A percentile compares a stretch with the other conserved stretches of the same genome.
phyloP scores from a whole-genome alignment of 2,888 invertebrate species.

The Eupelmus urozonus region DNA sequence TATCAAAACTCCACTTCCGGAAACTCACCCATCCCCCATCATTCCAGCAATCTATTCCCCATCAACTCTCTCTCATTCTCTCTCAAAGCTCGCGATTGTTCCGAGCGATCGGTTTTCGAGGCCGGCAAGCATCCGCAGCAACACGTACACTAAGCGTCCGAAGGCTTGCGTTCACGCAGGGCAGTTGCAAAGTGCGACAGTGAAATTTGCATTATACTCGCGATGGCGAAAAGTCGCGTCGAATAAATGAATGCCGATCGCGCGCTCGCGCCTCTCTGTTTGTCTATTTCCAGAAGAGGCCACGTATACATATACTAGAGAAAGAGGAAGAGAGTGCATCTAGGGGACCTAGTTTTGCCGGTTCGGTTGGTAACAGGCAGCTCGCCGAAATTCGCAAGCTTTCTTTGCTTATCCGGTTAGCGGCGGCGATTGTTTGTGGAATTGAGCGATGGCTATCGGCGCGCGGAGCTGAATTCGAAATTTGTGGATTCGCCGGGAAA shows the following conservation, averaged over 20 bases:
- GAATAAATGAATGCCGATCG: slow-evolving; percentile 55
- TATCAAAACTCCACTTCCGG: too few relatives aligned
- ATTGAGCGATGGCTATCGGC: too few relatives aligned
- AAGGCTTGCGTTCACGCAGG: slow-evolving; percentile 25
- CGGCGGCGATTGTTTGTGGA: too few relatives aligned
- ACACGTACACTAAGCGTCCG: too few relatives aligned
- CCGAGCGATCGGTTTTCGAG: slow-evolving; percentile 25
- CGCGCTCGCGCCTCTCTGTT: slow-evolving; percentile 24
- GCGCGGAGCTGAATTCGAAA: too few relatives aligned
- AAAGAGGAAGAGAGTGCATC: background rate
- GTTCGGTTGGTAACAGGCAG: slow-evolving; percentile 4
- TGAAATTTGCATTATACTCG: slow-evolving; percentile 41
- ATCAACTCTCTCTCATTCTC: too few relatives aligned
- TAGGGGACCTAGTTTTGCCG: slow-evolving; percentile 24
- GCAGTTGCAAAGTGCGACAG: background rate
- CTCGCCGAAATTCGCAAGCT: background rate
- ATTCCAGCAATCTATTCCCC: too few relatives aligned
- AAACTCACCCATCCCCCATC: too few relatives aligned
- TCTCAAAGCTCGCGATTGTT: slow-evolving; percentile 3
- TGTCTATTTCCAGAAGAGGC: slow-evolving; percentile 10
- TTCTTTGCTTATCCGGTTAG: background rate
- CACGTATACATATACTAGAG: too few relatives aligned
- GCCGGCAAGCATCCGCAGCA: too few relatives aligned
- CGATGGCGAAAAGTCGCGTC: slow-evolving; percentile 18
- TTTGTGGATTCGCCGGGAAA: too few relatives aligned